Conservation (phyloP, 2,113 vertebrate genomes). For the Osmerus eperlanus region DNA sequence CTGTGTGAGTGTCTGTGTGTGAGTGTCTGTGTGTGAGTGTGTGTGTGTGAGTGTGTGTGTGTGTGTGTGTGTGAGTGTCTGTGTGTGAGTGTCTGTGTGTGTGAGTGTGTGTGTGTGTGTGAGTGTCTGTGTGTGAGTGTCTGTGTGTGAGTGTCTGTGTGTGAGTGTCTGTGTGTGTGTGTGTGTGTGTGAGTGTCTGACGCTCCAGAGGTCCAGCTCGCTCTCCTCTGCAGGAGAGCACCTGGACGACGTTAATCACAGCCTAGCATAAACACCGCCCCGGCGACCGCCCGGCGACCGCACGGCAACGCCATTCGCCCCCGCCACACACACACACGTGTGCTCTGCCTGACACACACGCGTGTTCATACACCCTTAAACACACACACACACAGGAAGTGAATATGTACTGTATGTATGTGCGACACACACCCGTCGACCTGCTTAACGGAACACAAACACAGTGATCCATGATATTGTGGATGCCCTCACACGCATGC, state of each 20-base stretch:
- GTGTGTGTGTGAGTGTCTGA: conserved; percentile 65
- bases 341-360: not conserved
- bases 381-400: too few relatives aligned
- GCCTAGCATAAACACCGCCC: conserved; percentile 86
- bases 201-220: conserved; percentile 34
- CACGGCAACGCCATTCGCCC: conserved; percentile 60
- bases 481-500: not conserved
- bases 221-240: conserved; percentile 83
- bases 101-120: conserved; percentile 58
- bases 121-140: conserved; percentile 41
- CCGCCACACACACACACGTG: not conserved
- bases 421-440: not conserved
- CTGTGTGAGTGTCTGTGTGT: conserved; percentile 62
- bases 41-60: too few relatives aligned
- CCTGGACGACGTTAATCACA: conserved; percentile 96
- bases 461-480: not conserved
- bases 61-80: conserved; percentile 61
- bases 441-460: not conserved
- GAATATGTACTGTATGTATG: not conserved
- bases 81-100: not conserved
- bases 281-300: conserved; percentile 71
- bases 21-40: too few relatives aligned
- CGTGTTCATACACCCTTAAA: not conserved
- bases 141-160: too few relatives aligned
- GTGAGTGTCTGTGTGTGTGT: too few relatives aligned